Evolutionary conservation across 2,888 invertebrate species (phyloP).

Genomic region (Lamellibrachia satsuma): DNA sequence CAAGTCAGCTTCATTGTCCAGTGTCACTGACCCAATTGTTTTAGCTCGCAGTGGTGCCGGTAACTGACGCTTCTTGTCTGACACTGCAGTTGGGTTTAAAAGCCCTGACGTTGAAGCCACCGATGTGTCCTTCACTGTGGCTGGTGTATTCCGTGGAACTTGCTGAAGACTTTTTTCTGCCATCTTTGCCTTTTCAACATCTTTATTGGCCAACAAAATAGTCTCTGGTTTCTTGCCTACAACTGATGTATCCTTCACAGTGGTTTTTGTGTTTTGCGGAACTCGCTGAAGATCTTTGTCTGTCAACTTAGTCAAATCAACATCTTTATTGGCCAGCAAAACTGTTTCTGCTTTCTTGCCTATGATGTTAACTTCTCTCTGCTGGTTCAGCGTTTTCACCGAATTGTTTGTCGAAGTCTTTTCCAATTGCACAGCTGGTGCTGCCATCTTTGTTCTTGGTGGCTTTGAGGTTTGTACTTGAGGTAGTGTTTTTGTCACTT

Average conservation of each 20-base stretch:
- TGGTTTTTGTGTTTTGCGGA: not conserved
- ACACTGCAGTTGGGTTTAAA: not conserved
- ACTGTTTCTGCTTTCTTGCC: not conserved
- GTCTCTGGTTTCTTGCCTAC: not conserved
- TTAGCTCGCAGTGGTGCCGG: not conserved
- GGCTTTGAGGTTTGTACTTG: not conserved
- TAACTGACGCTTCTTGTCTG: not conserved
- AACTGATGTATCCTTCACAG: not conserved
- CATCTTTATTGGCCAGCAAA: not conserved
- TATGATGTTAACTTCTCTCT: not conserved
- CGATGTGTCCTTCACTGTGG: too few species aligned
- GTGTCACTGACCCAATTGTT: not conserved
- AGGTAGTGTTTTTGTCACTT: not conserved
- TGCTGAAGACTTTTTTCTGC: not conserved
- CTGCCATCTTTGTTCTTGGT: not conserved
- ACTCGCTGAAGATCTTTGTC: not conserved
- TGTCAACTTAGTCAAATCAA: not conserved
- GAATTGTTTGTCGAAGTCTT: not conserved
- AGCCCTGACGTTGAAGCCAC: not conserved
- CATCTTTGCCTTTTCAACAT: not conserved
- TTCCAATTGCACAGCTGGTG: not conserved
- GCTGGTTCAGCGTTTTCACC: not conserved
- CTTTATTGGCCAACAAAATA: not conserved
- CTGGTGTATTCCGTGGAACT: not conserved
- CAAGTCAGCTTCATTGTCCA: not conserved